These are phyloP conservation scores for Coelopa frigida DNA, from an alignment of 1,140 invertebrate genomes.

Conservation along the genomic window DNA sequence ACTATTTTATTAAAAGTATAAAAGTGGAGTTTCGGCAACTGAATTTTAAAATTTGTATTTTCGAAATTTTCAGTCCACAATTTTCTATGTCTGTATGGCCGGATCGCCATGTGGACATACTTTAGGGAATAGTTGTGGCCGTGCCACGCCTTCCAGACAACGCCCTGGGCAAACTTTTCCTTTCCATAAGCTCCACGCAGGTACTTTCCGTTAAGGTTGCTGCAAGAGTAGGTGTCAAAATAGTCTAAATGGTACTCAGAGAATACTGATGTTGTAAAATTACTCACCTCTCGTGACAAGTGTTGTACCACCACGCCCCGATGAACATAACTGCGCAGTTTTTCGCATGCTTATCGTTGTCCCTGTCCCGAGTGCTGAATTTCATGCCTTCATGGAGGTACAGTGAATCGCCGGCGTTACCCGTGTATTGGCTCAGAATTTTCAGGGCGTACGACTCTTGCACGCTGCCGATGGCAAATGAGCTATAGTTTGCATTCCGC, in stretches of 20 bases:
- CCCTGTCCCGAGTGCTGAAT: slow-evolving; percentile 62
- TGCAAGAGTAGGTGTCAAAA: slow-evolving; percentile 16
- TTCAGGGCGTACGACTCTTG: slow-evolving; percentile 56
- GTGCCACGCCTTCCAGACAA: too few relatives aligned
- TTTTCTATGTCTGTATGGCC: too few relatives aligned
- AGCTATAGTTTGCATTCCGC: slow-evolving; percentile 52
- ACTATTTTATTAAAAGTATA: too few relatives aligned
- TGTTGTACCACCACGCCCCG: slow-evolving; percentile 57
- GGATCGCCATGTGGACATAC: too few relatives aligned
- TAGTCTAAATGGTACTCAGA: too few relatives aligned
- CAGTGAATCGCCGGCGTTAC: slow-evolving; percentile 58
- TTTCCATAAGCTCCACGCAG: too few relatives aligned
- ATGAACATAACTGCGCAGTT: slow-evolving; percentile 56
- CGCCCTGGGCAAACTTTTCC: too few relatives aligned
- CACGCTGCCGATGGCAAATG: slow-evolving; percentile 55
- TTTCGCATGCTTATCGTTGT: slow-evolving; percentile 60
- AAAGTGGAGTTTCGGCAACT: too few relatives aligned
- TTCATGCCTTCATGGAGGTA: slow-evolving; percentile 57
- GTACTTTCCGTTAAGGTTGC: slow-evolving; percentile 50
- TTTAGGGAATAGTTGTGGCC: too few relatives aligned
- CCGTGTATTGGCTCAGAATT: slow-evolving; percentile 53
- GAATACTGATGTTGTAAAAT: not conserved
- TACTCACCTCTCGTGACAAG: slow-evolving; percentile 17
- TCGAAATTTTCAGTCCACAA: too few relatives aligned
- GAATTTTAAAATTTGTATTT: too few relatives aligned